These are phyloP conservation scores for Quiscalus mexicanus DNA, from an alignment of 2,113 vertebrate species.

Conservation along the genomic window DNA sequence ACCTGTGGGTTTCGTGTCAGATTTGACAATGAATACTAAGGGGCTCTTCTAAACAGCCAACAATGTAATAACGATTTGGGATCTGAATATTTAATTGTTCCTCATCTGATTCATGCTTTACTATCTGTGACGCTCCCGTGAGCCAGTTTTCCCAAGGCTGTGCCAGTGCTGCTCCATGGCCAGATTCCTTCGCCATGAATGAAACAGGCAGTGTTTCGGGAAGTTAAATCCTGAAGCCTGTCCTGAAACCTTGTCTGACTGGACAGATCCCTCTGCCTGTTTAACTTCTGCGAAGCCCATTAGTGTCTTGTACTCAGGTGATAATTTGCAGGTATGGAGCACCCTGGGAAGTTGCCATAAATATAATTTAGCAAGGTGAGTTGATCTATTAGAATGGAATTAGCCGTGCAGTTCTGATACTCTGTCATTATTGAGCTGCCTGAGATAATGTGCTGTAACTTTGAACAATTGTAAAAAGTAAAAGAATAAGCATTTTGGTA, in stretches of 20 bases:
- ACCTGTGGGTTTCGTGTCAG: neutral
- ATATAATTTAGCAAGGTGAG: neutral
- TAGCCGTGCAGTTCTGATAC: neutral
- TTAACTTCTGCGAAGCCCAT: accelerated
- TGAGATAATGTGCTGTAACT: neutral
- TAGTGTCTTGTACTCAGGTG: neutral
- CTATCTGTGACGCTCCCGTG: neutral
- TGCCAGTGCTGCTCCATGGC: neutral
- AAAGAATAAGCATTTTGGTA: neutral
- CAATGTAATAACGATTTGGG: neutral
- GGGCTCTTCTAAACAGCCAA: neutral
- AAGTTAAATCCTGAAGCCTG: neutral
- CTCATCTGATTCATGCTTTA: neutral
- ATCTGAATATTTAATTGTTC: neutral
- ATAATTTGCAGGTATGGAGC: neutral
- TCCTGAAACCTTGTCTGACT: neutral
- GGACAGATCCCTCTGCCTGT: neutral
- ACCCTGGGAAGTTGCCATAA: neutral
- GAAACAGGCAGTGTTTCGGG: neutral
- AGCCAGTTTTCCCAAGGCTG: neutral
- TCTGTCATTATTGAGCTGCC: neutral
- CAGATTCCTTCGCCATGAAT: neutral
- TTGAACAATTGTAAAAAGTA: neutral
- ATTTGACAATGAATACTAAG: neutral
- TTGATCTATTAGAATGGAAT: neutral